Conservation (phyloP, 2,797 vertebrate species). For the Falco concolor region DNA sequence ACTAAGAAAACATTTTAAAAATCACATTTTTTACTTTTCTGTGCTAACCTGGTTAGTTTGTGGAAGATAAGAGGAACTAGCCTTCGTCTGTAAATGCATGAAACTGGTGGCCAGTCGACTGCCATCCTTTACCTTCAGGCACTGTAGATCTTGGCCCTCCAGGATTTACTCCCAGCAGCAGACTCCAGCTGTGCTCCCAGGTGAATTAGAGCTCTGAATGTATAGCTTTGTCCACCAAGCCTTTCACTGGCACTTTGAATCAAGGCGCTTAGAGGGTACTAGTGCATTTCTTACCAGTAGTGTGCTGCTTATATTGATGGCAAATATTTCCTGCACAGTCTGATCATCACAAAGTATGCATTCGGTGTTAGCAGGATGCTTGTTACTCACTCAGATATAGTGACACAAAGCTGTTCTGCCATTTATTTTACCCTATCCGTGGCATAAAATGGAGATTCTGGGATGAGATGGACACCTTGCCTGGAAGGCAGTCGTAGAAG, state of each 20-base stretch:
- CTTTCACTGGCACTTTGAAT: neutral
- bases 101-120: neutral
- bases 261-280: neutral
- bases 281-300: neutral
- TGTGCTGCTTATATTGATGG: fast-evolving
- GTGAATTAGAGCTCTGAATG: neutral
- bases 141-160: neutral
- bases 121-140: neutral
- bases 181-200: neutral
- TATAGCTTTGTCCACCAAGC: neutral
- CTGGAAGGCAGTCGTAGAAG: neutral
- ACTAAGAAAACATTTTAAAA: neutral
- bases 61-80: neutral
- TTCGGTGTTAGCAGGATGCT: neutral
- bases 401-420: neutral
- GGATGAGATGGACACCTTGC: neutral
- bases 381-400: neutral
- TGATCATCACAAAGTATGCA: neutral
- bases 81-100: neutral
- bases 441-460: neutral
- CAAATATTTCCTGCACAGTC: neutral
- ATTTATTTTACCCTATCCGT: neutral
- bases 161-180: neutral
- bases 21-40: neutral
- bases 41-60: neutral